These are phyloP conservation scores for Macroteleia sp. DNA, from an alignment of 2,888 invertebrate species.

Conservation along the genomic window DNA sequence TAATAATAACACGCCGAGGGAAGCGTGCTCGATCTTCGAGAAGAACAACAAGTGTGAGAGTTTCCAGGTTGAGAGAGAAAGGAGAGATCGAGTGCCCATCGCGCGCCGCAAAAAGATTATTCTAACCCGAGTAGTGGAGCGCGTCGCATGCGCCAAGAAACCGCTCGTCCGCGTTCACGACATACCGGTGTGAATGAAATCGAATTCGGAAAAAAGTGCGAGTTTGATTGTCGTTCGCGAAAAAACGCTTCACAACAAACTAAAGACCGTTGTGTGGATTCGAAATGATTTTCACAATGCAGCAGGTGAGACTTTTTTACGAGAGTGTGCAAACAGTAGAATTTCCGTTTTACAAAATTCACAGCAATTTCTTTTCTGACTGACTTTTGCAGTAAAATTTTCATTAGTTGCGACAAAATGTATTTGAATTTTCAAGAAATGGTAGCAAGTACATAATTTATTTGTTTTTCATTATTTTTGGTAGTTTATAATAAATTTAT, in stretches of 20 bases:
- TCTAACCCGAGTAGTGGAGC: conserved; percentile 59
- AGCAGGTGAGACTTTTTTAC: conserved; percentile 46
- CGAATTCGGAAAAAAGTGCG: conserved; percentile 59
- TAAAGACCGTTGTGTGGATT: conserved; percentile 51
- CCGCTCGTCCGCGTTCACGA: conserved; percentile 33
- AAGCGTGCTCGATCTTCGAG: conserved; percentile 46
- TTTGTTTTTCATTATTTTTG: too few species aligned
- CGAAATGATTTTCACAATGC: conserved; percentile 39
- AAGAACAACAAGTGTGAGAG: conserved; percentile 56
- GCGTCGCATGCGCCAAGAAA: conserved; percentile 50
- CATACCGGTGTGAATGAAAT: conserved; percentile 53
- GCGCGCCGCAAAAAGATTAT: conserved; percentile 57
- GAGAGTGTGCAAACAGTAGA: too few species aligned
- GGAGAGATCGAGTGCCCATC: conserved; percentile 52
- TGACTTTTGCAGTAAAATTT: too few species aligned
- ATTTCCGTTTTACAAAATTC: neutral
- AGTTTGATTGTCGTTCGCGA: conserved; percentile 54
- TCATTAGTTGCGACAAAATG: too few species aligned
- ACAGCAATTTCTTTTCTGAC: too few species aligned
- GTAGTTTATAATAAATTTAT: too few species aligned
- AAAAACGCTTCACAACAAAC: conserved; percentile 44
- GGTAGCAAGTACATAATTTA: too few species aligned
- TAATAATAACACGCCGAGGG: conserved; percentile 37
- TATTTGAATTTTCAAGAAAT: too few species aligned
- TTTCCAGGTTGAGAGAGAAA: conserved; percentile 50